phyloP scores from a whole-genome alignment of 2,888 invertebrate species.

The Opisthograptis luteolata region DNA sequence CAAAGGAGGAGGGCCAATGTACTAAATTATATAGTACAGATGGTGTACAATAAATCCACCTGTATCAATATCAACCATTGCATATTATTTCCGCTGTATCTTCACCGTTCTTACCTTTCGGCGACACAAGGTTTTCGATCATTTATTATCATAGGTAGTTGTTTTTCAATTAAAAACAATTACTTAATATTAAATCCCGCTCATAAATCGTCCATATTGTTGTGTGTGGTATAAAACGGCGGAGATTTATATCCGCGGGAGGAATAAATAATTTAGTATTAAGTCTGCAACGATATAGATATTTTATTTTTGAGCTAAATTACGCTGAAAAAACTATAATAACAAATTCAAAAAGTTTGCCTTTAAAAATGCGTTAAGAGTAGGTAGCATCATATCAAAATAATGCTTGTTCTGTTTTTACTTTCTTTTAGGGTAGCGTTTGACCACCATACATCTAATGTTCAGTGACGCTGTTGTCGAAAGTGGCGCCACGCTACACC shows the following conservation, averaged over 20 bases:
- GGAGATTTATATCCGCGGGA: background rate
- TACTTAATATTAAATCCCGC: constrained; percentile 49
- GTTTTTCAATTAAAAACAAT: constrained; percentile 67
- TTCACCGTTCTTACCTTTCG: constrained; percentile 43
- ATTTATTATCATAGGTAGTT: constrained; percentile 47
- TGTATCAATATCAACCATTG: constrained; percentile 1
- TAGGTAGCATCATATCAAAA: no score
- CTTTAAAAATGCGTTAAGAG: no score
- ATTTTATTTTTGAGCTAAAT: no score
- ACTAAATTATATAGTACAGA: background rate
- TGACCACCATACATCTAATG: no score
- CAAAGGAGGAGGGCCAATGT: no score
- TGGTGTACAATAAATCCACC: constrained; percentile 3
- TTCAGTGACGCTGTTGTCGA: no score
- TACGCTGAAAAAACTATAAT: background rate
- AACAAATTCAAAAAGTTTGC: no score
- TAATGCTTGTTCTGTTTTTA: no score
- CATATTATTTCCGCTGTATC: background rate
- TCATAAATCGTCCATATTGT: constrained; percentile 54
- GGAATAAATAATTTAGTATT: background rate
- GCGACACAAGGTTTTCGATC: constrained; percentile 41
- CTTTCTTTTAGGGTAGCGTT: no score
- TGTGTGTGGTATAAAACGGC: background rate
- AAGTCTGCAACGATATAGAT: background rate
- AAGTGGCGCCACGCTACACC: no score